Conservation (phyloP, 2,888 invertebrate genomes). For the Rhingia campestris region DNA sequence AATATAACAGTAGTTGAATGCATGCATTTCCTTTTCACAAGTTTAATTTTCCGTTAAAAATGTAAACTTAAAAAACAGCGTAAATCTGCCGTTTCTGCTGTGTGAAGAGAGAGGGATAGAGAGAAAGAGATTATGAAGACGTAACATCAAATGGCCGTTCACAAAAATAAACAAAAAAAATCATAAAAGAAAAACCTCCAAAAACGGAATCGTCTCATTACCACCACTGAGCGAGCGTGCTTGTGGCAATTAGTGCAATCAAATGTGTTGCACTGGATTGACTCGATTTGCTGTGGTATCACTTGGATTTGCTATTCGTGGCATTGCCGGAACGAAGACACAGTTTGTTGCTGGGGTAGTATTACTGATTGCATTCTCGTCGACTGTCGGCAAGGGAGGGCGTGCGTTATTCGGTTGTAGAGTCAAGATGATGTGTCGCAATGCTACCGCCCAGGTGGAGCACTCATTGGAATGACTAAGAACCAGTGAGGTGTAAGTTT, state of each 20-base stretch:
- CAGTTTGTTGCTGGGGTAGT: slow-evolving; percentile 75
- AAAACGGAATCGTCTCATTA: slow-evolving; percentile 46
- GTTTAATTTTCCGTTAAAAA: slow-evolving; percentile 45
- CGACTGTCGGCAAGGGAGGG: slow-evolving; percentile 46
- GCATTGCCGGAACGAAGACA: slow-evolving; percentile 76
- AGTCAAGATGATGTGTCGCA: slow-evolving; percentile 77
- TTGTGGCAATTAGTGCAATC: slow-evolving; percentile 64
- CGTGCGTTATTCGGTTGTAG: slow-evolving; percentile 74
- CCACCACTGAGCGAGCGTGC: neutral
- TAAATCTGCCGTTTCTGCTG: slow-evolving; percentile 32
- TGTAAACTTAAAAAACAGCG: slow-evolving; percentile 43
- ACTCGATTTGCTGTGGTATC: slow-evolving; percentile 59
- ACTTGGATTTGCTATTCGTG: slow-evolving; percentile 63
- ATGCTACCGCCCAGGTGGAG: slow-evolving; percentile 77
- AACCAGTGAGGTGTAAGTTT: slow-evolving; percentile 77
- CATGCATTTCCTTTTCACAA: slow-evolving; percentile 71
- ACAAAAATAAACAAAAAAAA: slow-evolving; percentile 4
- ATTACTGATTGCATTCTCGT: slow-evolving; percentile 58
- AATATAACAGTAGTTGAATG: slow-evolving; percentile 74
- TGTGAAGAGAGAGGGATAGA: slow-evolving; percentile 7
- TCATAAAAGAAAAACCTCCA: slow-evolving; percentile 12
- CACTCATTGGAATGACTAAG: slow-evolving; percentile 78
- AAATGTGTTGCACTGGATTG: slow-evolving; percentile 76
- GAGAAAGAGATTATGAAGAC: slow-evolving; percentile 48
- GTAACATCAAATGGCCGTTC: slow-evolving; percentile 65